Conservation (phyloP, 2,888 invertebrate species). For the Drosophila borealis region DNA sequence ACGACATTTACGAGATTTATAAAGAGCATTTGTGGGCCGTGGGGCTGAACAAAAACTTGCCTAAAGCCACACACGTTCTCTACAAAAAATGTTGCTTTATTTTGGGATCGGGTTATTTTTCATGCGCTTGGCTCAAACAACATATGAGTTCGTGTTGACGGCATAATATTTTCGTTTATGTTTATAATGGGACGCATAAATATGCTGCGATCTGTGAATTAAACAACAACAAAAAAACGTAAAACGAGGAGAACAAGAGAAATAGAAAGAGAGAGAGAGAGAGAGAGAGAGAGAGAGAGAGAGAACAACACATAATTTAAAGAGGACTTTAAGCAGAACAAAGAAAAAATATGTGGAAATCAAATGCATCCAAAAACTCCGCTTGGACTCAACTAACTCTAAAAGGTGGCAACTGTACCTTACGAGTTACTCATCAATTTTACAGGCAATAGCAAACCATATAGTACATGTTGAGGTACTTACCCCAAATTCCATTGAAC, state of each 20-base stretch:
- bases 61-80: constrained; percentile 55
- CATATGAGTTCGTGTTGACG: constrained; percentile 81
- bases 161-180: constrained; percentile 83
- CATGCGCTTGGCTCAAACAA: constrained; percentile 69
- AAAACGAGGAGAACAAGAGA: constrained; percentile 54
- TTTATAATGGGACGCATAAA: constrained; percentile 82
- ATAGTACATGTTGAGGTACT: constrained; percentile 41
- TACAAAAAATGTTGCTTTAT: constrained; percentile 52
- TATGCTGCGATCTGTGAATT: constrained; percentile 82
- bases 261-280: constrained; percentile 32
- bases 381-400: constrained; percentile 28
- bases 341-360: constrained; percentile 26
- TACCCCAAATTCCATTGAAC: constrained; percentile 44
- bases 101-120: constrained; percentile 23
- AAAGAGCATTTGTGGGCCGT: constrained; percentile 57
- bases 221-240: constrained; percentile 40
- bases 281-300: constrained; percentile 39
- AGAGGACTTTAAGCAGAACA: constrained; percentile 44
- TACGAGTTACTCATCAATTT: constrained; percentile 27
- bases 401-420: constrained; percentile 58
- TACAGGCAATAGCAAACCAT: constrained; percentile 30
- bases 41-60: constrained; percentile 64
- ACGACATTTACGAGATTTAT: constrained; percentile 57
- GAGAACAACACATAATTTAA: constrained; percentile 65
- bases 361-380: constrained; percentile 25